These are phyloP conservation scores for Selene dorsalis DNA, from an alignment of 2,797 vertebrate genomes.

Conservation along the genomic window DNA sequence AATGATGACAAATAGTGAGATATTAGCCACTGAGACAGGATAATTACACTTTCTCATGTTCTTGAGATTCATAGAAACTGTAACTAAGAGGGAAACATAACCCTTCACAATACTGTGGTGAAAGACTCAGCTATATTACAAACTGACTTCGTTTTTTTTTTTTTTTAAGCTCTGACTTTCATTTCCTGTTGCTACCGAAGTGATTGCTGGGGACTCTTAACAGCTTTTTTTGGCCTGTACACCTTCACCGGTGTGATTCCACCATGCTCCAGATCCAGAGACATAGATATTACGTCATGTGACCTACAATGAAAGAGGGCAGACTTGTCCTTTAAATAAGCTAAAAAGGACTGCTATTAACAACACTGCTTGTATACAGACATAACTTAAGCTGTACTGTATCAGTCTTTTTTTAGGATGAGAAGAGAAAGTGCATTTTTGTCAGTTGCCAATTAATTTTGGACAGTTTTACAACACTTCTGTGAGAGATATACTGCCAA, in stretches of 20 bases:
- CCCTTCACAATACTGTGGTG: background rate
- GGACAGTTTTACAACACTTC: background rate
- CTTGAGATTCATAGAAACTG: background rate
- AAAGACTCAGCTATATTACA: background rate
- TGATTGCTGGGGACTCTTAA: background rate
- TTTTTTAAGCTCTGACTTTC: background rate
- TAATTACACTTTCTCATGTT: background rate
- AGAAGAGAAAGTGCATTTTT: conserved; percentile 2
- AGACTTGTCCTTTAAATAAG: no score
- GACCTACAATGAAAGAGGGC: no score
- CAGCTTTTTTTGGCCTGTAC: background rate
- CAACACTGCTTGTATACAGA: no score
- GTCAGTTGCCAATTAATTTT: conserved; percentile 18
- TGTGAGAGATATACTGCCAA: conserved; percentile 7
- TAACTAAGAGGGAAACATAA: background rate
- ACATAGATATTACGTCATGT: background rate
- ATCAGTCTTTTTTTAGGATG: background rate
- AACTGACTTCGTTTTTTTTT: background rate
- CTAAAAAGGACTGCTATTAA: no score
- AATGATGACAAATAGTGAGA: background rate
- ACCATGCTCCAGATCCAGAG: background rate
- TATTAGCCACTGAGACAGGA: background rate
- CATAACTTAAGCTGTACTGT: background rate
- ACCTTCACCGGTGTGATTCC: no score
- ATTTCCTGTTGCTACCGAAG: background rate